phyloP scores from a whole-genome alignment of 2,113 vertebrate species.

The Amazona vittata region DNA sequence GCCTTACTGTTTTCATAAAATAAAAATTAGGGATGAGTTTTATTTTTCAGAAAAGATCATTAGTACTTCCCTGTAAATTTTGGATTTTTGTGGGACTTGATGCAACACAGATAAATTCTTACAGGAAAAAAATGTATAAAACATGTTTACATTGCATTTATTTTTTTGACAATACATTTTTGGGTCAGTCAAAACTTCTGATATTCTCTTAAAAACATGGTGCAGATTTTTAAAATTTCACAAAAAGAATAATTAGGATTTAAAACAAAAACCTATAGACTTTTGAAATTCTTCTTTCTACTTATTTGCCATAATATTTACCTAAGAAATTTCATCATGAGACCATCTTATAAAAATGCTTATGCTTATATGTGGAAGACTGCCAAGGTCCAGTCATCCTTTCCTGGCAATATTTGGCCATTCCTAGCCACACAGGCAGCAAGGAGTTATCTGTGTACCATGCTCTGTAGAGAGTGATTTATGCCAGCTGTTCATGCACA shows the following conservation, averaged over 20 bases:
- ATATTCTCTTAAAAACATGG: background rate
- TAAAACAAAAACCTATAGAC: background rate
- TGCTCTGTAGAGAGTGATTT: background rate
- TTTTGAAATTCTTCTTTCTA: background rate
- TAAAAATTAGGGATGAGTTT: background rate
- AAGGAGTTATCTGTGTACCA: background rate
- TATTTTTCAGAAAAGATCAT: background rate
- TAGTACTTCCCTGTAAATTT: background rate
- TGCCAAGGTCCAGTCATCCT: background rate
- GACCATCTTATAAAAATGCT: background rate
- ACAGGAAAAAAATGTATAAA: background rate
- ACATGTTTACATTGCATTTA: background rate
- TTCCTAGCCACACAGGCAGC: fast-evolving
- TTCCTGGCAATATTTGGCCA: background rate
- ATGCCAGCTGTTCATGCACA: fast-evolving
- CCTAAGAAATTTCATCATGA: background rate
- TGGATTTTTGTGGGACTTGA: background rate
- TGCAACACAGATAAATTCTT: background rate
- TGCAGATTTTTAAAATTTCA: background rate
- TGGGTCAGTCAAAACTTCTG: background rate
- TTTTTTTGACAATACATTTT: background rate
- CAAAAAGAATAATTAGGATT: background rate
- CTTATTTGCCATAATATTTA: background rate
- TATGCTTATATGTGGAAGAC: background rate
- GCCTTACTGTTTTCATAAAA: background rate